phyloP scores from a whole-genome alignment of 2,113 vertebrate species.

The Calidris pygmaea region DNA sequence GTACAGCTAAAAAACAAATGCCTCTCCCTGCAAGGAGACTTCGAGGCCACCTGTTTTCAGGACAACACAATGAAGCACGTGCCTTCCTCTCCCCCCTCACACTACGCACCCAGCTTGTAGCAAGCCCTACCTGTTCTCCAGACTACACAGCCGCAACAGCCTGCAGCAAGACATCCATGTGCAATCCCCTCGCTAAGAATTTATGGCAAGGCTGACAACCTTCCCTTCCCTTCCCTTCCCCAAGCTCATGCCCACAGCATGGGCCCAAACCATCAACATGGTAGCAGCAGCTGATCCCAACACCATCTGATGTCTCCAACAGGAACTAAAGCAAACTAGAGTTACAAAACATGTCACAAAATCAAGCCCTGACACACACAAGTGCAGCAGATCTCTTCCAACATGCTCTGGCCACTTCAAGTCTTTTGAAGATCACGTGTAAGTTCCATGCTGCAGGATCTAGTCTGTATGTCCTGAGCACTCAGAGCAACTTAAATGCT shows the following conservation, averaged over 20 bases:
- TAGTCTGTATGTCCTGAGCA: not conserved
- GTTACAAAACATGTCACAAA: not conserved
- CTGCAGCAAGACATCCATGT: not conserved
- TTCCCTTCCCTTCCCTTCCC: not conserved
- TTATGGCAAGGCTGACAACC: not conserved
- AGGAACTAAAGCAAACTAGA: not conserved
- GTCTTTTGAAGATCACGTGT: not conserved
- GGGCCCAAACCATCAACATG: not conserved
- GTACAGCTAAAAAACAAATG: constrained; percentile 24
- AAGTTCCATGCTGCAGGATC: not conserved
- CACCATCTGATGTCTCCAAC: not conserved
- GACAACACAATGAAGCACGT: not conserved
- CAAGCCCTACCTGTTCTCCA: not conserved
- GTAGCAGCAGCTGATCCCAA: not conserved
- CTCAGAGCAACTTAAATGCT: not conserved
- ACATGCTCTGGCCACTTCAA: not conserved
- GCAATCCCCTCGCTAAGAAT: not conserved
- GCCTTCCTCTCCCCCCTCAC: not conserved
- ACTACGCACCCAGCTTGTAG: not conserved
- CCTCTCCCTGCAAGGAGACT: not conserved
- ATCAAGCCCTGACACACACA: not conserved
- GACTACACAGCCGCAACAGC: not conserved
- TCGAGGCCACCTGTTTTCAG: not conserved
- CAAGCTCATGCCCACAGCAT: not conserved
- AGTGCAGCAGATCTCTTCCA: not conserved